phyloP scores from a whole-genome alignment of 2,113 vertebrate genomes.

The Corydoras sp. region DNA sequence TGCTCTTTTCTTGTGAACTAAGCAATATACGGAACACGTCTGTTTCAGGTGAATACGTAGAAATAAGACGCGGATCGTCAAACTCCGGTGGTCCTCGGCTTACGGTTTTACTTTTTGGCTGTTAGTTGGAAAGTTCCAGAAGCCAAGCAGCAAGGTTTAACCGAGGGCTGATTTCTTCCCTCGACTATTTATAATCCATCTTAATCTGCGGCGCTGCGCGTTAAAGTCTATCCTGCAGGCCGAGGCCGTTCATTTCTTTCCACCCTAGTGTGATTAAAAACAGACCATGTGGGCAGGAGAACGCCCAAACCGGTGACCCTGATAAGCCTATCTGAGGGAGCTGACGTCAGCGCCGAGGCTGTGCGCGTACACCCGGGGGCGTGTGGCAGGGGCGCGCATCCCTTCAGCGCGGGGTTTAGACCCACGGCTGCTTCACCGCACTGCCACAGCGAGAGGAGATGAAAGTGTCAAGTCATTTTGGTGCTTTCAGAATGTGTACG shows the following conservation, averaged over 20 bases:
- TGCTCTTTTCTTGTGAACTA: no score
- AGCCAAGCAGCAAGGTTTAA: no score
- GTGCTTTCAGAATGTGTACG: constrained; percentile 42
- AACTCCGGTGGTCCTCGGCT: no score
- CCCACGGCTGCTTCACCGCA: constrained; percentile 5
- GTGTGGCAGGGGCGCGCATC: constrained; percentile 2
- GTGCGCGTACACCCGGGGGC: constrained; percentile 23
- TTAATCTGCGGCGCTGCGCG: neutral
- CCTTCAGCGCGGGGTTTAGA: constrained; percentile 18
- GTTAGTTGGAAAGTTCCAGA: no score
- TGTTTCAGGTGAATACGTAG: no score
- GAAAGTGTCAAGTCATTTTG: constrained; percentile 39
- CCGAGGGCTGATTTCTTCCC: neutral
- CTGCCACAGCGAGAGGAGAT: constrained; percentile 23
- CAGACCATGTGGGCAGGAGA: constrained; percentile 8
- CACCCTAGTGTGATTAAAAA: constrained; percentile 8
- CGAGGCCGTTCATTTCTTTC: constrained; percentile 9
- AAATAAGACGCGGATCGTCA: no score
- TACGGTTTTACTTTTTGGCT: no score
- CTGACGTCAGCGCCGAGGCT: neutral
- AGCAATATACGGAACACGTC: no score
- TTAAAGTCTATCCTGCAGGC: neutral
- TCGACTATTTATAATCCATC: neutral
- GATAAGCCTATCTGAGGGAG: constrained; percentile 15
- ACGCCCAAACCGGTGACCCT: neutral